Evolutionary conservation across 1,140 invertebrate genomes (phyloP), one percentile per base, ranked within the genome.

Genomic region (Kradibia gibbosae): DNA sequence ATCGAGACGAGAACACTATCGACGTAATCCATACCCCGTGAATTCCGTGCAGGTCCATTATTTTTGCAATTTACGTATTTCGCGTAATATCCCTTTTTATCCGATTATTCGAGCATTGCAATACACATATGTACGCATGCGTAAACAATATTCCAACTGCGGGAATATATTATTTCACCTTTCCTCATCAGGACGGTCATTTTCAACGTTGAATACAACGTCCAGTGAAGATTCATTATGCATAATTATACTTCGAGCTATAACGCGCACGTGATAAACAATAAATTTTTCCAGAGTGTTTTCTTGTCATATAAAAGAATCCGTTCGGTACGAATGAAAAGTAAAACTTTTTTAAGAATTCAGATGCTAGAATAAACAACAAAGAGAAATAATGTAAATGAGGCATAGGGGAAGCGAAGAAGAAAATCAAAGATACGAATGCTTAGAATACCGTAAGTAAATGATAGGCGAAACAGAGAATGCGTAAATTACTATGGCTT

Each of bases 391-490:
- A 71, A 53, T 53, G 53, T 13, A 53, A 53, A n/a, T 71, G 25
- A 8, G 39, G 31, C 1, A 73, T 10, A 22, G 28, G 22, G 71
- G 22, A 15, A 28, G 55, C 22, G 1, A 25, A 73, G 48, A 53
- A 53, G 15, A 53, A 36, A 48, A 48, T 53, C 45, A 5, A 1
- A 36, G n/a, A 74, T 20, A 20, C 15, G 5, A 55, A 55, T 22
- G 25, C 0, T 50, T 34, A 4, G 22, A 75, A 42, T 39, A 75
- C 22, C 73, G 53, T 36, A 45, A 75, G 36, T 75, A 60, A 75
- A 60, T 60, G 31, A 60, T 55, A 25, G 53, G 7, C 28, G 31
- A 60, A 55, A 28, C 34, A 48, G 34, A 48, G 34, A 75, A 42
- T 45, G 22, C 36, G 55, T 22, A 60, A 75, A 60, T 75, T 57